phyloP scores from a whole-genome alignment of 2,888 invertebrate genomes.

The Pristionchus exspectatus region DNA sequence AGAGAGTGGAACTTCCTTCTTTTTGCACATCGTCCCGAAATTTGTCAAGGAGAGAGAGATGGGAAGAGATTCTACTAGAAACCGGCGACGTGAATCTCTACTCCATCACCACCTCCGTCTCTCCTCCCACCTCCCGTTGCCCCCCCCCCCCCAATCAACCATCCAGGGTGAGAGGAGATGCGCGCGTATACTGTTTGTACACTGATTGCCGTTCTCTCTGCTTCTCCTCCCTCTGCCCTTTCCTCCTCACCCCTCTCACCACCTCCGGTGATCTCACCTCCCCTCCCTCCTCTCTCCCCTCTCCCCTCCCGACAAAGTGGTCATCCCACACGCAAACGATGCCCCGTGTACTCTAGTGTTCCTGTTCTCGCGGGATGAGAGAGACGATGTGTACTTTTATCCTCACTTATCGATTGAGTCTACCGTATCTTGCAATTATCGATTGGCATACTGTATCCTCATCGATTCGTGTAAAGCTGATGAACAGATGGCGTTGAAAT shows the following conservation, averaged over 20 bases:
- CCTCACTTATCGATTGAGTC: background rate
- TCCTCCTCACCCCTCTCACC: constrained; percentile 17
- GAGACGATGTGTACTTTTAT: background rate
- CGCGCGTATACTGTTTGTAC: constrained; percentile 40
- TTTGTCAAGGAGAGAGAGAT: constrained; percentile 39
- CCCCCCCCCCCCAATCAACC: background rate
- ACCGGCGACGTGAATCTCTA: constrained; percentile 38
- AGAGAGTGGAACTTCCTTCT: constrained; percentile 34
- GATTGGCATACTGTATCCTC: too few species aligned
- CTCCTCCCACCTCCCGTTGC: background rate
- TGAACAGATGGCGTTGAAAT: background rate
- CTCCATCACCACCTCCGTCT: background rate
- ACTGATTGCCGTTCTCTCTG: constrained; percentile 37
- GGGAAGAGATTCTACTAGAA: constrained; percentile 43
- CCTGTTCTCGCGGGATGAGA: constrained; percentile 1
- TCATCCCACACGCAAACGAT: constrained; percentile 45
- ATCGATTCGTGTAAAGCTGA: too few species aligned
- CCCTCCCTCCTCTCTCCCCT: background rate
- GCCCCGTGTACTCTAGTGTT: constrained; percentile 37
- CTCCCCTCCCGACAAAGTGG: constrained; percentile 1
- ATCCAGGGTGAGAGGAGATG: constrained; percentile 38
- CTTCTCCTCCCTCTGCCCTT: background rate
- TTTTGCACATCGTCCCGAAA: constrained; percentile 9
- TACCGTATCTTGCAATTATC: background rate
- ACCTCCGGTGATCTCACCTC: constrained; percentile 36